These are phyloP conservation scores for Matsumurasca onukii DNA, from an alignment of 1,140 invertebrate genomes.

Conservation along the genomic window DNA sequence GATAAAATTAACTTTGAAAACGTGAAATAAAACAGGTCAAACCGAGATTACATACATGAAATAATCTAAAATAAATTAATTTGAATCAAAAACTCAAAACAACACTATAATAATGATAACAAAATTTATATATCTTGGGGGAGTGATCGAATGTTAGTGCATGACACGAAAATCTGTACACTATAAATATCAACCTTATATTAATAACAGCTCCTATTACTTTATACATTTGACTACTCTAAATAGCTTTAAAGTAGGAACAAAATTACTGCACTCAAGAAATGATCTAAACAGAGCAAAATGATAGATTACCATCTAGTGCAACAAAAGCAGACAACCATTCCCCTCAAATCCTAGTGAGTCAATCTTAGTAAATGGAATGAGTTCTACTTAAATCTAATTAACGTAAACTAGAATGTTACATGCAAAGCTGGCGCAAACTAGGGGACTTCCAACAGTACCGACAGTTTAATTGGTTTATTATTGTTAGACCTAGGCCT, in stretches of 20 bases:
- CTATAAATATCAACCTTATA: neutral
- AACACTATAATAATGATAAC: neutral
- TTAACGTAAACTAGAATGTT: slow-evolving; percentile 2
- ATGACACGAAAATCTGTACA: slow-evolving; percentile 6
- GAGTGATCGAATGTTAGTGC: neutral
- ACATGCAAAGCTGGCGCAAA: neutral
- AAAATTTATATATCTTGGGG: neutral
- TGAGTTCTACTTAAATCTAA: slow-evolving; percentile 10
- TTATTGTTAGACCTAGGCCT: no score
- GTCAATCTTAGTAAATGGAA: neutral
- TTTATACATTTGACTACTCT: slow-evolving; percentile 11
- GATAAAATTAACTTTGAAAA: neutral
- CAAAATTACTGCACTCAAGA: slow-evolving; percentile 13
- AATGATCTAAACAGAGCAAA: neutral
- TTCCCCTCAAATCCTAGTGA: neutral
- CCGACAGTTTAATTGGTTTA: slow-evolving; percentile 17
- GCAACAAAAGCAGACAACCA: neutral
- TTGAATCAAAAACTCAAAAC: neutral
- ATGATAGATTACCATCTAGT: neutral
- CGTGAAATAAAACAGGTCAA: neutral
- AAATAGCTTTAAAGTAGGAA: slow-evolving; percentile 18
- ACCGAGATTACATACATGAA: neutral
- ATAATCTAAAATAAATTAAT: neutral
- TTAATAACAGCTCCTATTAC: slow-evolving; percentile 10
- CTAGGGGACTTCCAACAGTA: no score